Evolutionary conservation across 2,797 vertebrate species (phyloP).

Genomic region (Naso thynnoides): DNA sequence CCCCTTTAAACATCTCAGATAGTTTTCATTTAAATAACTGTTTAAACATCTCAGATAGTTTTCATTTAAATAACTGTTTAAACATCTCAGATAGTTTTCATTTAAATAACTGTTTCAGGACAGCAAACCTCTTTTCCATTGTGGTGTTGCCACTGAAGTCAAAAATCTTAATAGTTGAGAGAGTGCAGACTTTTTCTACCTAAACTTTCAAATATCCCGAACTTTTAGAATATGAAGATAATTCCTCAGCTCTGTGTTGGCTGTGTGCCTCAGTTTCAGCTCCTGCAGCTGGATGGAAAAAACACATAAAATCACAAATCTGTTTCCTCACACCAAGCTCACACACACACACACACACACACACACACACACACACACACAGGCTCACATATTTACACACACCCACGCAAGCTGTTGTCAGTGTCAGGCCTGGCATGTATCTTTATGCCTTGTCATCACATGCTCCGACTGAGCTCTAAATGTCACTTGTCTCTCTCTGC

Average conservation of each 20-base stretch:
- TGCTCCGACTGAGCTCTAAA: constrained; percentile 70
- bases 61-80: no score
- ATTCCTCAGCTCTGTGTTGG: background rate
- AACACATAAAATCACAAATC: constrained; percentile 25
- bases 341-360: constrained; percentile 2
- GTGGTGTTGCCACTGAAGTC: no score
- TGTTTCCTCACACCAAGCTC: constrained; percentile 13
- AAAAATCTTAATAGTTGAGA: no score
- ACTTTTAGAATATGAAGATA: background rate
- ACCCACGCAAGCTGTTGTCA: constrained; percentile 41
- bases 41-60: no score
- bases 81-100: no score
- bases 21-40: no score
- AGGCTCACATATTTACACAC: constrained; percentile 22
- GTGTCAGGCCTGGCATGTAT: constrained; percentile 48
- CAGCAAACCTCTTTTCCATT: no score
- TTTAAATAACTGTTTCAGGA: no score
- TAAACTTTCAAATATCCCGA: no score
- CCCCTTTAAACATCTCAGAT: no score
- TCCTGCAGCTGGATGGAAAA: constrained; percentile 1
- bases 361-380: constrained; percentile 9
- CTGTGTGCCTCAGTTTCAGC: constrained; percentile 8
- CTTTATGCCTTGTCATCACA: constrained; percentile 69
- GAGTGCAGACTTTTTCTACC: no score
- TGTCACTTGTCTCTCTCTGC: constrained; percentile 71